Evolutionary conservation across 2,113 vertebrate species (phyloP).

Genomic region (Trematomus loennbergii): DNA sequence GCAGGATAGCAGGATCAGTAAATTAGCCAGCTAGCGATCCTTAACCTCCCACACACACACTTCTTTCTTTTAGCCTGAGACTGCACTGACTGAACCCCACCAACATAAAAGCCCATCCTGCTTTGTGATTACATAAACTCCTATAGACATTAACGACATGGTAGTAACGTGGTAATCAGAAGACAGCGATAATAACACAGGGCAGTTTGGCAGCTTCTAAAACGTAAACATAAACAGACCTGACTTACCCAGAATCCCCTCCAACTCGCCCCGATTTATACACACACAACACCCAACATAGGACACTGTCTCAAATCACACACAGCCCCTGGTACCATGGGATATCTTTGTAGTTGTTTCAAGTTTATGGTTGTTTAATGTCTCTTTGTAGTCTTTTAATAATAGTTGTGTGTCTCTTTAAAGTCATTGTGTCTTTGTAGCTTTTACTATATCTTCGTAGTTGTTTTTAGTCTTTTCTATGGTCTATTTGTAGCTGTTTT

Average conservation of each 20-base stretch:
- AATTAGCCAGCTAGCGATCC: slow-evolving; percentile 46
- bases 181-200: slow-evolving; percentile 70
- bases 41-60: slow-evolving; percentile 18
- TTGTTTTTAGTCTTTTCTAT: no score
- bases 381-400: background rate
- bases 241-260: slow-evolving; percentile 42
- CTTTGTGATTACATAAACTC: slow-evolving; percentile 44
- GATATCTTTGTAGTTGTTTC: background rate
- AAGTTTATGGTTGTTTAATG: background rate
- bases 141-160: slow-evolving; percentile 33
- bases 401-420: background rate
- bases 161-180: slow-evolving; percentile 57
- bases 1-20: slow-evolving; percentile 43
- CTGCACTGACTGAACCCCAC: slow-evolving; percentile 17
- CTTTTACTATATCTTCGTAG: background rate
- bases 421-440: background rate
- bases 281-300: slow-evolving; percentile 23
- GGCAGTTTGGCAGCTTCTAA: slow-evolving; percentile 84
- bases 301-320: slow-evolving; percentile 69
- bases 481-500: background rate
- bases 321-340: slow-evolving; percentile 45
- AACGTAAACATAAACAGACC: slow-evolving; percentile 75
- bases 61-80: slow-evolving; percentile 51
- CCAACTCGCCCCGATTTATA: slow-evolving; percentile 10
- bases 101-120: slow-evolving; percentile 2